Base-by-base conservation (phyloP, 2,113 vertebrate species). In the Muntiacus reevesi region DNA sequence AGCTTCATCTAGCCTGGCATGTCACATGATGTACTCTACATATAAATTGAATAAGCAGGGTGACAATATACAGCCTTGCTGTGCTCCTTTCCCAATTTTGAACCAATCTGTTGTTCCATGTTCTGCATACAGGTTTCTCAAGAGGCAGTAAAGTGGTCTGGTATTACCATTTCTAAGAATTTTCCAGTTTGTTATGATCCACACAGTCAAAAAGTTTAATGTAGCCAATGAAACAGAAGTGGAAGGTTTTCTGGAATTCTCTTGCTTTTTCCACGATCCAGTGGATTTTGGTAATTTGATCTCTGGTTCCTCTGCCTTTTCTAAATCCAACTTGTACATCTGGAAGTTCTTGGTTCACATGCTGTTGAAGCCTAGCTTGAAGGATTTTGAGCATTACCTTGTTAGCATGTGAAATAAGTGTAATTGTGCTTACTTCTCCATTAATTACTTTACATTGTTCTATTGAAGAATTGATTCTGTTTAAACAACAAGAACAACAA, bases 401-500 rank as follows among this genome's bases (percentile, higher is more conserved):
- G 64, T 5, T 71, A 71, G n/a, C n/a, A 21, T 36, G 17, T 71
- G 64, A 71, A 36, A 21, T 71, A 71, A 21, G 9, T 36, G 17
- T 9, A 71, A 74, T 40, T 4, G 4, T 54, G 10, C 6, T 89
- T 40, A 52, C 1, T 91, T 87, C 30, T 97, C 45, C 2, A 7
- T 81, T 21, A 23, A 21, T 71, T 87, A 93, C 86, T 55, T 12
- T 82, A 59, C 6, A 17, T 45, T 88, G 5, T 33, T 92, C 3
- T 89, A 89, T 93, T 64, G 50, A 91, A 95, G 83, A n/a, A 60
- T 60, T 62, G 40, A 91, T 93, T 67, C 84, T 86, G 40, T 89
- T 95, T 81, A 85, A 95, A 96, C 36, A 0, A 91, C 33, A 87
- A 79, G 92, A 91, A 82, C 54, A 62, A 62, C 14, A 36, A 36